Conservation (phyloP, 1,140 invertebrate genomes). For the Musca domestica region DNA sequence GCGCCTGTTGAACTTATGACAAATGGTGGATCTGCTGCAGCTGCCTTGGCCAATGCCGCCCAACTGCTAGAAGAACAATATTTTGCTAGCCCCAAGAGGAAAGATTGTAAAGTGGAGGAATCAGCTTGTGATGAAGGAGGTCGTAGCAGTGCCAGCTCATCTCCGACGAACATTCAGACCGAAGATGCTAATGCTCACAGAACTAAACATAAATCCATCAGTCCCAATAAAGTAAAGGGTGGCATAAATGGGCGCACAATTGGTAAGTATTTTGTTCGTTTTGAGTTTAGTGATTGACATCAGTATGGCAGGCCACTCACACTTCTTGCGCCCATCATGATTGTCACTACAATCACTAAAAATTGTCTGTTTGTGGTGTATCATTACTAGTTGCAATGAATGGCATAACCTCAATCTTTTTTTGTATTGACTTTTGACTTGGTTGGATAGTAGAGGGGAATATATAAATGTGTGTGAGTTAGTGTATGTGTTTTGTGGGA, state of each 20-base stretch:
- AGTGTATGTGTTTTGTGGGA: no score
- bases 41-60: slow-evolving; percentile 28
- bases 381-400: neutral
- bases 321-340: neutral
- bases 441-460: no score
- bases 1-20: neutral
- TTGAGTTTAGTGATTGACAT: neutral
- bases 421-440: no score
- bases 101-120: slow-evolving; percentile 48
- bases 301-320: neutral
- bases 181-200: slow-evolving; percentile 22
- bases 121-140: neutral
- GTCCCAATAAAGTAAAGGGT: slow-evolving; percentile 24
- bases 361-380: neutral
- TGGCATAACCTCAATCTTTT: no score
- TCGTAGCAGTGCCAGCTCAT: neutral
- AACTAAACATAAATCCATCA: slow-evolving; percentile 26
- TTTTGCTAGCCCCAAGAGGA: slow-evolving; percentile 52
- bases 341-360: neutral
- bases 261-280: slow-evolving; percentile 33
- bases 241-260: slow-evolving; percentile 35
- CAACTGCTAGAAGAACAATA: slow-evolving; percentile 48
- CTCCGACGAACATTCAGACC: no score
- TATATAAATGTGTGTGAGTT: no score
- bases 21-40: slow-evolving; percentile 25